Conservation (phyloP, 1,140 invertebrate species). For the Mya arenaria region DNA sequence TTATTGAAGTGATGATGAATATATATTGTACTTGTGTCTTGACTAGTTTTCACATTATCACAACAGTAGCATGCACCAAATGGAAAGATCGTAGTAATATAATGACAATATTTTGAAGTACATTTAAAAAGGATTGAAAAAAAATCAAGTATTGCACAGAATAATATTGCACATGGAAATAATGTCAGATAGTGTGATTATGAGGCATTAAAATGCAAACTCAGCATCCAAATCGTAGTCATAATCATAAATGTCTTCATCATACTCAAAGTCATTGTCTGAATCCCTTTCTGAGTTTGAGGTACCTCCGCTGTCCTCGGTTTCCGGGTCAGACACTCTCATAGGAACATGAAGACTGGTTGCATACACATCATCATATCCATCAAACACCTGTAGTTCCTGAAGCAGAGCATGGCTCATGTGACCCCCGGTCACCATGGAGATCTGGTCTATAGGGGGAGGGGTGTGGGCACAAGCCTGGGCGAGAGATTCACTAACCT, state of each 20-base stretch:
- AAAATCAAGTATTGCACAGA: no score
- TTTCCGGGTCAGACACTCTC: constrained; percentile 73
- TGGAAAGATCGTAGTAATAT: no score
- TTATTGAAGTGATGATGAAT: no score
- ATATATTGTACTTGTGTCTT: no score
- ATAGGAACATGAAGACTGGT: constrained; percentile 72
- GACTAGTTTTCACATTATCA: no score
- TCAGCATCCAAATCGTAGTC: constrained; percentile 73
- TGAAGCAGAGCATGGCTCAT: constrained; percentile 62
- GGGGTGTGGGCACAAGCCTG: constrained; percentile 72
- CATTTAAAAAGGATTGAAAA: no score
- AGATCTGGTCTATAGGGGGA: constrained; percentile 78
- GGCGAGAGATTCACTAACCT: constrained; percentile 73
- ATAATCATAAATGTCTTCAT: constrained; percentile 79
- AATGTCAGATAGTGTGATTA: no score
- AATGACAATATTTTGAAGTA: no score
- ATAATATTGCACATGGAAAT: no score
- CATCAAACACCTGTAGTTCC: constrained; percentile 64
- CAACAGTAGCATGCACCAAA: no score
- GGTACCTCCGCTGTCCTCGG: constrained; percentile 73
- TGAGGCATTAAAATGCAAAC: constrained; percentile 67
- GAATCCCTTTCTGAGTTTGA: constrained; percentile 72
- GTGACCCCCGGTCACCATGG: constrained; percentile 71
- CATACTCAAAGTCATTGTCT: constrained; percentile 79
- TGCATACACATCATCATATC: constrained; percentile 77